Percentiles rank a stretch among this genome's conserved stretches.
These are phyloP conservation scores for Gephyroberyx darwinii DNA, from an alignment of 2,797 vertebrate genomes.

Conservation along the genomic window DNA sequence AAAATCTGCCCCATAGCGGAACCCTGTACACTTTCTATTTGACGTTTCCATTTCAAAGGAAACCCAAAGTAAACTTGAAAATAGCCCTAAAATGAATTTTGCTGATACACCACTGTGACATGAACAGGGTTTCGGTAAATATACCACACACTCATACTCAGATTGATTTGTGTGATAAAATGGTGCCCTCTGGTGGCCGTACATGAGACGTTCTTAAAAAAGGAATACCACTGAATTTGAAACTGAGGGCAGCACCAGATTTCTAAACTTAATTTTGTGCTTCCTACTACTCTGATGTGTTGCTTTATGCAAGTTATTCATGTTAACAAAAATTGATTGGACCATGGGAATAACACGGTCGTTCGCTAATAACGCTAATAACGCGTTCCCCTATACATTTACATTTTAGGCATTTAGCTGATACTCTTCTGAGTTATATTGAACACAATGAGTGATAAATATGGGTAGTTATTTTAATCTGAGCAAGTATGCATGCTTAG, in stretches of 20 bases:
- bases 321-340: background rate
- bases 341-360: background rate
- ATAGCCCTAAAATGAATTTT: no score
- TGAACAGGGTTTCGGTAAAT: background rate
- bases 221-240: background rate
- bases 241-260: background rate
- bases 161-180: slow-evolving; percentile 38
- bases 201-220: slow-evolving; percentile 13
- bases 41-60: no score
- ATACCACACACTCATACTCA: background rate
- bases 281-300: background rate
- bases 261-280: background rate
- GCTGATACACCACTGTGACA: no score
- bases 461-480: background rate
- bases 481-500: slow-evolving; percentile 11
- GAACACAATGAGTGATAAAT: slow-evolving; percentile 13
- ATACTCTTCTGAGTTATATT: background rate
- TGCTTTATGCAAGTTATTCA: no score
- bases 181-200: slow-evolving; percentile 66
- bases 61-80: no score
- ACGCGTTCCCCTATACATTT: background rate
- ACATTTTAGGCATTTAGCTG: no score
- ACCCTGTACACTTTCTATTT: no score
- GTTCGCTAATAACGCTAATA: no score
- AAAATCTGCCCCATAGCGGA: no score